Base-by-base conservation (phyloP, 2,797 vertebrate species). In the Melanotaenia parkinsoni region DNA sequence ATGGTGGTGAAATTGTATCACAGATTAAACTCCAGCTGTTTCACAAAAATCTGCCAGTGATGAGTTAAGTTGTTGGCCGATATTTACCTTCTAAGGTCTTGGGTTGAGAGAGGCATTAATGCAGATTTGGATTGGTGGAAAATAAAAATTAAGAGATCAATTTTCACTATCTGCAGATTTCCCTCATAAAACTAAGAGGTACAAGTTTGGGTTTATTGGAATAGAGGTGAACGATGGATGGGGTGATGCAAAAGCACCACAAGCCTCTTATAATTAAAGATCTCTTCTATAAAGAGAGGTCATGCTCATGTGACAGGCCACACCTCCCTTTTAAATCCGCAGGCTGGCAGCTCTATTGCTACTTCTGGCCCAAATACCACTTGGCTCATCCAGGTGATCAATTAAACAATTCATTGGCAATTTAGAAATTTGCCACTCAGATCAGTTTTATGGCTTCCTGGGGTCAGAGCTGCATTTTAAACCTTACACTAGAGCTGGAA, bases 261-360 rank as follows among this genome's bases (percentile, higher is more conserved):
- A 88, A 90, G 86, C 85, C 84, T 90, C 87, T 92, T 90, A 88
- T 87, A 88, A 84, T 63, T 85, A 74, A 88, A 88, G 86, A 89
- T 89, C 77, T 84, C 69, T 83, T 72, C 58, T 61, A 83, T 35
- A 83, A 84, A 72, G 70, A 60, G 60, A 76, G 58, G 32, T 57
- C 64, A 57, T 51, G 45, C 61, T 82, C 72, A 84, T 83, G 78
- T 83, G 62, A 83, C 63, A 63, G 66, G 32, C 76, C 38, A 67
- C 72, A 59, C 74, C 58, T 74, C 74, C 57, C 68, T 77, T 47
- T 18, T 85, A 74, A 86, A 83, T 75, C 72, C 51, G 30, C 74
- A 76, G 58, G 45, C 67, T 79, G 70, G 64, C 67, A 64, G 38
- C 77, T 76, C 61, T 50, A 18, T 63, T 58, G 30, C 69, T 70